Evolutionary conservation across 2,888 invertebrate species (phyloP), one percentile per base, ranked within the genome.

Genomic region (Scrobipalpa costella): DNA sequence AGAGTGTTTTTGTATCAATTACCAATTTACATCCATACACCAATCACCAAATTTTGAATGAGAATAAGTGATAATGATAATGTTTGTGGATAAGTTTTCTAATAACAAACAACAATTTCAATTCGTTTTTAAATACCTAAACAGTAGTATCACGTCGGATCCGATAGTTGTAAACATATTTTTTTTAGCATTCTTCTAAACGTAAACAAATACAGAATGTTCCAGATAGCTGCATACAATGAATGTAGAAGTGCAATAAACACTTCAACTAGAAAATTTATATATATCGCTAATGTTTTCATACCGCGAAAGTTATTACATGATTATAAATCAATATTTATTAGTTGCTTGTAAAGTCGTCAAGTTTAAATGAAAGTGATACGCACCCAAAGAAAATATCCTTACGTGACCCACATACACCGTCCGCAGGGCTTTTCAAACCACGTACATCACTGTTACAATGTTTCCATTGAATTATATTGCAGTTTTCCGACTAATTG

Each of bases 351-450:
- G 13, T 40, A 40, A 40, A 40, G 13, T n/a, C 11, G 40, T 7
- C 13, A 40, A 40, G 40, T 40, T 40, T 40, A 13, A 13, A 13
- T 40, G 40, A 40, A 40, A 40, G 40, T 40, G 40, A 40, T 40
- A 40, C 40, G 40, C 40, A 40, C 40, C 49, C 17, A n/a, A n/a
- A n/a, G n/a, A n/a, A 47, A 5, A 49, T 49, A 11, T 49, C 49
- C 49, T 7, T 19, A 49, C 49, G 2, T 19, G 40, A 40, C 2
- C 13, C 40, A 40, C 40, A 40, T 13, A 40, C 40, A 13, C 38
- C 40, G 40, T 40, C 40, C 13, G 1, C 13, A 40, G 40, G 49
- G 17, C 17, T 19, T 19, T 49, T 49, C 19, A 49, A 49, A 49
- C 19, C 19, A 49, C 49, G 9, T 17, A 19, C 49, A 49, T 49